Base-by-base conservation (phyloP, 1,140 invertebrate genomes). In the Tetragonula clypearis region DNA sequence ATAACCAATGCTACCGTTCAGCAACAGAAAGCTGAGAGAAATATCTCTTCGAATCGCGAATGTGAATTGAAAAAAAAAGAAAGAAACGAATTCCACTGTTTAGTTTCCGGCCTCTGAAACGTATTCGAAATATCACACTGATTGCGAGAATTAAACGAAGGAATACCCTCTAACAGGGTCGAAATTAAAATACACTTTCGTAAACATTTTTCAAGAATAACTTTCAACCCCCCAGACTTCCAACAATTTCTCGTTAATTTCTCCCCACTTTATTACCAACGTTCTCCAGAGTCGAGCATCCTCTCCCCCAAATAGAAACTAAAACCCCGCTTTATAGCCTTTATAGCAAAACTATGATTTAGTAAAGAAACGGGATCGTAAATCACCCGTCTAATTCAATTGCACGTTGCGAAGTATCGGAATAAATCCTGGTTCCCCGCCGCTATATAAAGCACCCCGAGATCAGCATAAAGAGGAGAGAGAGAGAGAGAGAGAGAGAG, bases 271-370 rank as follows among this genome's bases (percentile, higher is more conserved):
- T 26, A 53, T 78, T 78, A 78, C 23, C 65, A 23, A 11, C 15
- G 12, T 19, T 65, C 23, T 12, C 9, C 23, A 0, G 30, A 9
- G 1, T 17, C 21, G 53, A 53, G 26, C 21, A 8, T 35, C 8
- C 6, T n/a, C 35, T n/a, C 2, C 19, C 0, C 6, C 21, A 0
- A 1, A 14, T 1, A 21, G 58, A 21, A 19, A 6, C 6, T n/a
- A 66, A 17, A 66, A 62, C 0, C 60, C 1, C 1, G 2, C 41
- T 49, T 19, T 15, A 58, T 58, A 5, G 56, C 30, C 55, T 26
- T 3, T 17, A 21, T 60, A 21, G 15, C 19, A 1, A 1, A 21
- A 17, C n/a, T 4, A 56, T 19, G 78, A 79, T 79, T 69, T 69
- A 79, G 4, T 14, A 11, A 23, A 21, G 41, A 69, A 56, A 23